These are phyloP conservation scores for Pelochelys cantorii DNA, from an alignment of 2,797 vertebrate species.

Conservation along the genomic window DNA sequence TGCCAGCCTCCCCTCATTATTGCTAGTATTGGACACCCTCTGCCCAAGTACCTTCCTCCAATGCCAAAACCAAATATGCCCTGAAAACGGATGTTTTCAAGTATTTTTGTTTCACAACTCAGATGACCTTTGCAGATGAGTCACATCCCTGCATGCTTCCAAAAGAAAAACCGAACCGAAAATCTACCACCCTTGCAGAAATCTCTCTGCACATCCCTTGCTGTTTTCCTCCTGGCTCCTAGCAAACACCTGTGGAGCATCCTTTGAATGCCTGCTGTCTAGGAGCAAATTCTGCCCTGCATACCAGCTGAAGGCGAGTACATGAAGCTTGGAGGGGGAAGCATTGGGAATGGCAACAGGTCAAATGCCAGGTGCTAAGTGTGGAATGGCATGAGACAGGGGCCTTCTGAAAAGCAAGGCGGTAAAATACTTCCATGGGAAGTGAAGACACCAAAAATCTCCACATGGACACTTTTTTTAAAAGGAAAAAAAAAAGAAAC, in stretches of 20 bases:
- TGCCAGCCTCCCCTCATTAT: neutral
- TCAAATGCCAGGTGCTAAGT: neutral
- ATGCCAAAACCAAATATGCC: constrained; percentile 2
- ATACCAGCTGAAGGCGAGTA: neutral
- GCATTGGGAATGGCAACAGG: neutral
- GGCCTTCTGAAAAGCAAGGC: constrained; percentile 11
- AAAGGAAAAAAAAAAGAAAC: neutral
- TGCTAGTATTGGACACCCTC: neutral
- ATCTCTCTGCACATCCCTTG: neutral
- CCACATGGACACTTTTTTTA: neutral
- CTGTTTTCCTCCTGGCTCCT: neutral
- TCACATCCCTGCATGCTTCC: neutral
- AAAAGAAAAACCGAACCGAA: neutral
- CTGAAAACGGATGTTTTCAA: neutral
- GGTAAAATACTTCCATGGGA: neutral
- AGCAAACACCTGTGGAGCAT: neutral
- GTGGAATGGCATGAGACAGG: constrained; percentile 1
- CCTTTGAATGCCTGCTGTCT: neutral
- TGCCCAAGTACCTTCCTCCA: neutral
- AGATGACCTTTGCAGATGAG: neutral
- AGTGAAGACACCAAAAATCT: constrained; percentile 40
- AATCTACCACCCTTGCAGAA: neutral
- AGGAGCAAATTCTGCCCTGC: neutral
- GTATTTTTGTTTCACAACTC: neutral
- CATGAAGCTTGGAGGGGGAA: neutral